A percentile compares a stretch with the other conserved stretches of the same genome.
These are phyloP conservation scores for Myiothlypis coronata DNA, from an alignment of 2,797 vertebrate species.

Conservation along the genomic window DNA sequence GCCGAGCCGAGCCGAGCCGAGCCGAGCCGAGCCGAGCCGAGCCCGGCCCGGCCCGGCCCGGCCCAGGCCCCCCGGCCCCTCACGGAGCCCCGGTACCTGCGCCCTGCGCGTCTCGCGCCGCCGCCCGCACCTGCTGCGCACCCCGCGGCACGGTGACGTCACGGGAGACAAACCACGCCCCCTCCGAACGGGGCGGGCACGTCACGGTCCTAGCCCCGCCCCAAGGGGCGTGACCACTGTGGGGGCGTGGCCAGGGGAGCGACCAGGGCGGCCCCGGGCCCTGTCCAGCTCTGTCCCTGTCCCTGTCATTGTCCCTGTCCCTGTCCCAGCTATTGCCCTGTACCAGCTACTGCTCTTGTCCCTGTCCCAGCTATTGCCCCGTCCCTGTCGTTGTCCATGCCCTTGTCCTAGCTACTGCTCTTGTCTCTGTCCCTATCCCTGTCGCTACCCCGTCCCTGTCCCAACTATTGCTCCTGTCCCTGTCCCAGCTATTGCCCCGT, in stretches of 20 bases:
- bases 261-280: fast-evolving
- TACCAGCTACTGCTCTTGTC: too few species aligned
- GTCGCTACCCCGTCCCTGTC: too few species aligned
- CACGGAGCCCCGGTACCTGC: background rate
- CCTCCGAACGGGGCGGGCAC: fast-evolving
- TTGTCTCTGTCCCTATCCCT: too few species aligned
- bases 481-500: too few species aligned
- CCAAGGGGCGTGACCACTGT: fast-evolving
- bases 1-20: background rate
- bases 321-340: too few species aligned
- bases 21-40: too few species aligned
- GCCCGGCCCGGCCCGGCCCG: background rate
- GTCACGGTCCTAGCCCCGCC: fast-evolving
- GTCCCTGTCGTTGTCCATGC: too few species aligned
- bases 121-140: background rate
- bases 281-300: too few species aligned
- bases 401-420: too few species aligned
- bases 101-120: background rate
- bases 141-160: background rate
- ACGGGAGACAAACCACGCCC: background rate
- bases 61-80: background rate
- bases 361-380: too few species aligned
- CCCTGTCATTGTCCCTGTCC: too few species aligned
- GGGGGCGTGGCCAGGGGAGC: fast-evolving
- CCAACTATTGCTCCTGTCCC: too few species aligned